phyloP scores from a whole-genome alignment of 2,797 vertebrate genomes.

The Naso thynnoides region DNA sequence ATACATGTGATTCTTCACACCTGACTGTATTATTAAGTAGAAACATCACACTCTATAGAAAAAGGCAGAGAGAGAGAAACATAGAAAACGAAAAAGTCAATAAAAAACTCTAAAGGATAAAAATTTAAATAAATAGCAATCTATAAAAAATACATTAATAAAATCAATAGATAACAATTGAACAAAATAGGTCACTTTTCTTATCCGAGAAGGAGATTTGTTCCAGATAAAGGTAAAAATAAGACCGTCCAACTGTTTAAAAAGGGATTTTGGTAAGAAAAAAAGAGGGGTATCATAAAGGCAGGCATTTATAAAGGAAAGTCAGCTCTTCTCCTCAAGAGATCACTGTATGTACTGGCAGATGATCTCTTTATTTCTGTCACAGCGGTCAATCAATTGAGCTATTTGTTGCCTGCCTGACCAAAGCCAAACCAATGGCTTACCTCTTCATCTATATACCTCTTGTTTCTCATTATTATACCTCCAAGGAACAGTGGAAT shows the following conservation, averaged over 20 bases:
- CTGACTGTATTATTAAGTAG: background rate
- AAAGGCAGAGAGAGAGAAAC: no score
- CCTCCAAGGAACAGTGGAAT: constrained; percentile 53
- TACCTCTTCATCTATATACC: background rate
- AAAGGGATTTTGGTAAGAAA: no score
- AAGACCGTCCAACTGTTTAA: no score
- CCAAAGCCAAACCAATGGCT: background rate
- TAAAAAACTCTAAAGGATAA: no score
- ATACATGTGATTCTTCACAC: background rate
- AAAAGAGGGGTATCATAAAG: no score
- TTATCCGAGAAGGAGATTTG: no score
- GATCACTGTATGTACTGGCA: background rate
- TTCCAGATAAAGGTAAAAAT: no score
- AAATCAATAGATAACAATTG: no score
- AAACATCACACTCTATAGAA: background rate
- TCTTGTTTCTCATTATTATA: constrained; percentile 16
- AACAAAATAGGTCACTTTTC: no score
- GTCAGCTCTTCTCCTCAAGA: background rate
- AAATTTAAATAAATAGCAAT: no score
- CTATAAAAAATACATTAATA: no score
- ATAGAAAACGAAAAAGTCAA: no score
- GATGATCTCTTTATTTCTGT: background rate
- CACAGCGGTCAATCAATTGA: background rate
- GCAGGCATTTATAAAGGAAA: background rate
- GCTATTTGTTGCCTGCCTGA: background rate